These are phyloP conservation scores for Zoanthus gigantus DNA, from an alignment of 92 coral and sea anemone genomes.

Conservation along the genomic window DNA sequence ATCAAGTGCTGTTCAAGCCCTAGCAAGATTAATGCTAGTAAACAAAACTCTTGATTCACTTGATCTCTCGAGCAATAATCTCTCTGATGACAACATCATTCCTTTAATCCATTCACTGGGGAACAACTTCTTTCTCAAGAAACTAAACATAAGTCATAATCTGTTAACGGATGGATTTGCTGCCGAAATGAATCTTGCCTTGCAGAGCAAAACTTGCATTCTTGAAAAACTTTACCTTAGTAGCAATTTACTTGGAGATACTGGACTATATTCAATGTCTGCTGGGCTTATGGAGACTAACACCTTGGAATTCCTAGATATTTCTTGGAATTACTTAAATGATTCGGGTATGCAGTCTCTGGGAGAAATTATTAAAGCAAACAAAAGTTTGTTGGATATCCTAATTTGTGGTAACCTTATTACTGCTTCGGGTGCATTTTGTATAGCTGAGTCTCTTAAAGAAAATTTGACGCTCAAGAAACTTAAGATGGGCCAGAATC, in stretches of 20 bases:
- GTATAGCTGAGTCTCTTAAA: conserved; percentile 70
- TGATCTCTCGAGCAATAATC: conserved; percentile 72
- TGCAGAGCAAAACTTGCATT: conserved; percentile 54
- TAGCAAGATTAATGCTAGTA: conserved; percentile 70
- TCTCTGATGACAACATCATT: conserved; percentile 71
- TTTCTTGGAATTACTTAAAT: conserved; percentile 94
- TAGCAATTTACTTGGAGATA: conserved; percentile 78
- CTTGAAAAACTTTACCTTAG: conserved; percentile 67
- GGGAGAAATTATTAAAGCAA: conserved; percentile 66
- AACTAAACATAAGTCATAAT: conserved; percentile 78
- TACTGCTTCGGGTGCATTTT: conserved; percentile 74
- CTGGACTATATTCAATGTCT: conserved; percentile 72
- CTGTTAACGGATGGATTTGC: conserved; percentile 76
- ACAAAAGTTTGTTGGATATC: conserved; percentile 67
- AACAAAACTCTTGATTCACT: conserved; percentile 66
- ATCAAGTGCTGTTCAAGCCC: conserved; percentile 46
- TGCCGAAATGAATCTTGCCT: conserved; percentile 46
- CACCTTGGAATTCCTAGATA: conserved; percentile 72
- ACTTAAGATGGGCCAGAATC: conserved; percentile 82
- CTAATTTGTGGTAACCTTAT: conserved; percentile 85
- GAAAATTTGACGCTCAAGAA: conserved; percentile 66
- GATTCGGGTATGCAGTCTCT: conserved; percentile 80
- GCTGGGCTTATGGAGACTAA: conserved; percentile 65
- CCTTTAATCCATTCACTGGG: conserved; percentile 55
- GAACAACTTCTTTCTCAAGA: conserved; percentile 59